Conservation (phyloP, 2,113 vertebrate species). For the Eudyptes chrysolophus region DNA sequence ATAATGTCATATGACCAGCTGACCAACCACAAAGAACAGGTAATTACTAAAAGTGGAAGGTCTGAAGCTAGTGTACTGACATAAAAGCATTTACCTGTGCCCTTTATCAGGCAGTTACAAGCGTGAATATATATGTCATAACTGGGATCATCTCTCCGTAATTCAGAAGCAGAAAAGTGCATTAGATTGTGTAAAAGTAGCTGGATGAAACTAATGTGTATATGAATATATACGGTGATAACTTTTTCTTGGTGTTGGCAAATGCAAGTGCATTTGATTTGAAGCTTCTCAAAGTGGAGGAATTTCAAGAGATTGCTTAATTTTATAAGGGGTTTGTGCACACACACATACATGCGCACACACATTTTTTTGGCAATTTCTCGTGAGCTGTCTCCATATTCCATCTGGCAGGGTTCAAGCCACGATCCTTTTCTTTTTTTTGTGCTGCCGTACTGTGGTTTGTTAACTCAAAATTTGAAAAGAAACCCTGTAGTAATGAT, state of each 20-base stretch:
- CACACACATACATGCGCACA: not conserved
- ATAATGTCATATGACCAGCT: not conserved
- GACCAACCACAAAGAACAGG: not conserved
- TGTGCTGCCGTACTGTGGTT: not conserved
- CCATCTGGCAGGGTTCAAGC: constrained; percentile 29
- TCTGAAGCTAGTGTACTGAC: not conserved
- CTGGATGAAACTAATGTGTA: not conserved
- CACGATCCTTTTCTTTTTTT: not conserved
- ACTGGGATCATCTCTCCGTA: not conserved
- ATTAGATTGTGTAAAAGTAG: not conserved
- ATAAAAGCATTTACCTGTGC: not conserved
- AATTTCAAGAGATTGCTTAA: constrained; percentile 14
- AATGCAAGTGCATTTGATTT: not conserved
- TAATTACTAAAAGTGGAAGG: not conserved
- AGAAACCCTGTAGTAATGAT: not conserved
- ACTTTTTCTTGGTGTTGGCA: not conserved
- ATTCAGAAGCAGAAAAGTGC: not conserved
- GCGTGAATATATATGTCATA: not conserved
- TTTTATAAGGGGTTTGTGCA: not conserved
- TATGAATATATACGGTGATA: not conserved
- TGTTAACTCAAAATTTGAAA: not conserved
- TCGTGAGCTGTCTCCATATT: not conserved
- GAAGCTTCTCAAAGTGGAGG: not conserved
- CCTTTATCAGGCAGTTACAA: not conserved
- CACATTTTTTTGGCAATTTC: constrained; percentile 3